Evolutionary conservation across 2,888 invertebrate genomes (phyloP).

Genomic region (Ommatoiulus sabulosus): DNA sequence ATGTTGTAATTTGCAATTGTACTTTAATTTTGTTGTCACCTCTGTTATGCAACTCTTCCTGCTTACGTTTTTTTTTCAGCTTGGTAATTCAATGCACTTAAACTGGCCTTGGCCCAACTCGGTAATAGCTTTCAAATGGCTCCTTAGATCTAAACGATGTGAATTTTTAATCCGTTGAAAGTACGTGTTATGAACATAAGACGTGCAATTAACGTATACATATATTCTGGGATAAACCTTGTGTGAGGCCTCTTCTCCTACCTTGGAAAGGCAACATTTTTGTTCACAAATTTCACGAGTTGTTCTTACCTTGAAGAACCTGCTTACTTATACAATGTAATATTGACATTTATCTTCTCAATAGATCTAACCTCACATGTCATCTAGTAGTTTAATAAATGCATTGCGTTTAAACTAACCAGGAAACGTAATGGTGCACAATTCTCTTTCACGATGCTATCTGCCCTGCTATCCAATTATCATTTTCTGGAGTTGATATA

Average conservation of each 20-base stretch:
- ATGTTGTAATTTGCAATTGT: too few relatives aligned
- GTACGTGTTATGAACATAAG: not conserved
- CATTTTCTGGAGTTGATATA: too few relatives aligned
- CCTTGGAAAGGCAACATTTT: not conserved
- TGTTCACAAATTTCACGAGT: not conserved
- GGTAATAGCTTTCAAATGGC: not conserved
- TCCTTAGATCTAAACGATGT: not conserved
- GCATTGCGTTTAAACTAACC: too few relatives aligned
- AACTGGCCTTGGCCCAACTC: not conserved
- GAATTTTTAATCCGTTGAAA: not conserved
- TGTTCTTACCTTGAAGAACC: not conserved
- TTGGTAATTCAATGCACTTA: not conserved
- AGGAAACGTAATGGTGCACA: too few relatives aligned
- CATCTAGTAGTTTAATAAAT: too few relatives aligned
- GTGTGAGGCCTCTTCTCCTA: not conserved
- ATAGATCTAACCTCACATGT: not conserved
- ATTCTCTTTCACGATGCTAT: too few relatives aligned
- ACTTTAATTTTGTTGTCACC: not conserved
- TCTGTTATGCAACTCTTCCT: not conserved
- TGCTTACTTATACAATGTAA: constrained; percentile 23
- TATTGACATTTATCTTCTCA: not conserved
- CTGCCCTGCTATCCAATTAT: too few relatives aligned
- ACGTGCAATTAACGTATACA: not conserved
- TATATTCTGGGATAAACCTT: not conserved
- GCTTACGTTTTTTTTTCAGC: not conserved